Evolutionary conservation across 2,888 invertebrate species (phyloP).

Genomic region (Drosophila paracracens): DNA sequence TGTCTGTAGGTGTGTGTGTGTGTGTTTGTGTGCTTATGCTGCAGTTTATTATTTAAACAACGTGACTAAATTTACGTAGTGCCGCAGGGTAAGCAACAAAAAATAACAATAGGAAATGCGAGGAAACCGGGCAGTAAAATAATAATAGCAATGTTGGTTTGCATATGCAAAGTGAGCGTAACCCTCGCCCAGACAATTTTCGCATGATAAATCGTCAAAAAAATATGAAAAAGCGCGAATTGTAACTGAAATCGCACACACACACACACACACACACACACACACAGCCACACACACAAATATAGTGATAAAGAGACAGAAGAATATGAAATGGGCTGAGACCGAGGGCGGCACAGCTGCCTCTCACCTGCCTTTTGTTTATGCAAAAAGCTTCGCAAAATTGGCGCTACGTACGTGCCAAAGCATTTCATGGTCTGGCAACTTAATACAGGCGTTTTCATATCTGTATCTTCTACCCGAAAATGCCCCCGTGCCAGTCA

Average conservation of each 20-base stretch:
- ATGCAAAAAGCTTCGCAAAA: slow-evolving; percentile 79
- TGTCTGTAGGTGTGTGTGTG: slow-evolving; percentile 11
- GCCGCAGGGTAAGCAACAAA: slow-evolving; percentile 33
- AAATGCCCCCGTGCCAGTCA: slow-evolving; percentile 30
- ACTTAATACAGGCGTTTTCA: slow-evolving; percentile 78
- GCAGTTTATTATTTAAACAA: slow-evolving; percentile 80
- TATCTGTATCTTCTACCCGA: slow-evolving; percentile 55
- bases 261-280: slow-evolving; percentile 14
- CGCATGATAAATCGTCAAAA: slow-evolving; percentile 83
- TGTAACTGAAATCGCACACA: slow-evolving; percentile 68
- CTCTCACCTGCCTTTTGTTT: slow-evolving; percentile 70
- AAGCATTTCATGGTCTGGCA: slow-evolving; percentile 84
- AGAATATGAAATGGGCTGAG: slow-evolving; percentile 7
- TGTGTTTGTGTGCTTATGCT: slow-evolving; percentile 35
- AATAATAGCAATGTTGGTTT: slow-evolving; percentile 67
- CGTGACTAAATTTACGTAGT: slow-evolving; percentile 77
- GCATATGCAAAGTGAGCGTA: slow-evolving; percentile 70
- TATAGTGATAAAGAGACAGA: background rate
- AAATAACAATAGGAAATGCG: slow-evolving; percentile 35
- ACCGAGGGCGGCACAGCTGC: slow-evolving; percentile 18
- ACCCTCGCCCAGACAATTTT: slow-evolving; percentile 72
- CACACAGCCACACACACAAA: slow-evolving; percentile 10
- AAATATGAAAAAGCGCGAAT: slow-evolving; percentile 75
- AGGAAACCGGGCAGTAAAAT: slow-evolving; percentile 64
- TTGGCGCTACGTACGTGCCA: slow-evolving; percentile 82